A percentile compares a stretch with the other conserved stretches of the same genome.
Conservation (phyloP, 2,113 vertebrate species). For the Phaetusa simplex region DNA sequence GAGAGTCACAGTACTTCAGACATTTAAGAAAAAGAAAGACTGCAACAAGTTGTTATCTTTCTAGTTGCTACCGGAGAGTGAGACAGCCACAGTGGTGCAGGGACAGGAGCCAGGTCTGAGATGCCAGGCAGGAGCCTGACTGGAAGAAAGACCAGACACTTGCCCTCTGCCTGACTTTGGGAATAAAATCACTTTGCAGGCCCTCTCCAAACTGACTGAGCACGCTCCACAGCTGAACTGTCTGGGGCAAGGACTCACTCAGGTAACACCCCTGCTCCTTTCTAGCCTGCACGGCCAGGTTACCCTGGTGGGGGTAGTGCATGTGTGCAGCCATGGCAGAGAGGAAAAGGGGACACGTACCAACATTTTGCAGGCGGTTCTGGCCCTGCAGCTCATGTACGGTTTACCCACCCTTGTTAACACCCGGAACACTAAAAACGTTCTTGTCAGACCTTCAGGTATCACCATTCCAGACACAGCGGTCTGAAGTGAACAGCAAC, state of each 20-base stretch:
- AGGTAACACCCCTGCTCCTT: neutral
- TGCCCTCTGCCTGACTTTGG: neutral
- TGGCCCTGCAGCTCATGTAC: neutral
- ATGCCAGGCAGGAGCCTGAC: neutral
- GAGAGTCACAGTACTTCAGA: neutral
- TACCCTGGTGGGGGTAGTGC: fast-evolving
- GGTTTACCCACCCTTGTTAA: neutral
- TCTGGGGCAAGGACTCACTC: neutral
- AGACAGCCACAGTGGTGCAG: neutral
- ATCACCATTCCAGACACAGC: neutral
- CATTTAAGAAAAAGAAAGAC: neutral
- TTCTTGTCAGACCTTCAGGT: neutral
- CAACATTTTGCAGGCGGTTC: neutral
- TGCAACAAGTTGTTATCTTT: neutral
- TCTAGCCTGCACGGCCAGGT: neutral
- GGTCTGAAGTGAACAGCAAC: neutral
- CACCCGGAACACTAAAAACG: neutral
- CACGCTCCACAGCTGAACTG: neutral
- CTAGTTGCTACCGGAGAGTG: neutral
- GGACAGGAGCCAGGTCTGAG: neutral
- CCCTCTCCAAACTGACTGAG: neutral
- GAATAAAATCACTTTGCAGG: neutral
- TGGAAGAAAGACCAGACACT: neutral
- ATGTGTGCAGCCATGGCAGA: fast-evolving
- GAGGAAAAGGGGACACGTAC: neutral